A percentile compares a stretch with the other conserved stretches of the same genome.
Conservation (phyloP, 1,140 invertebrate species). For the Drosophila sechellia region DNA sequence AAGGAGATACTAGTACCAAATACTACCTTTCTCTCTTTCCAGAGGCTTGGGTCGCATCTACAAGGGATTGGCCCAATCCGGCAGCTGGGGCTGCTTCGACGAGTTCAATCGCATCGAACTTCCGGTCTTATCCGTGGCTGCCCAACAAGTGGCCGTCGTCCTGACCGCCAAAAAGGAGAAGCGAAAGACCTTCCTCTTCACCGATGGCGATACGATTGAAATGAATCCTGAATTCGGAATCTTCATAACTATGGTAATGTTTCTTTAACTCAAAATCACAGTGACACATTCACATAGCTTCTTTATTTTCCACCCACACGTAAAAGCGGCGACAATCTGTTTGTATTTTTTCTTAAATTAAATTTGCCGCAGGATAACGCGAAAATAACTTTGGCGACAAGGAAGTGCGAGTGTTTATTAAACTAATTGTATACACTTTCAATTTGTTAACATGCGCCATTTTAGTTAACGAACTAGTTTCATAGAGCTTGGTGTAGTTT, state of each 20-base stretch:
- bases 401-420: neutral
- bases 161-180: slow-evolving; percentile 96
- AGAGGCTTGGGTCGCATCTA: slow-evolving; percentile 95
- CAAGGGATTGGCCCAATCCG: slow-evolving; percentile 96
- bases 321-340: slow-evolving; percentile 1
- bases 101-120: slow-evolving; percentile 98
- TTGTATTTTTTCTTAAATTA: slow-evolving; percentile 7
- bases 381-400: neutral
- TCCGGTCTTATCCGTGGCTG: slow-evolving; percentile 97
- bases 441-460: neutral
- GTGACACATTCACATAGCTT: slow-evolving; percentile 1
- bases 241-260: slow-evolving; percentile 96
- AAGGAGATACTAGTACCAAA: too few relatives aligned
- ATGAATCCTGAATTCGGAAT: slow-evolving; percentile 98
- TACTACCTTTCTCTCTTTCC: slow-evolving; percentile 17
- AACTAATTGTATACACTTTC: slow-evolving; percentile 2
- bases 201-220: slow-evolving; percentile 96
- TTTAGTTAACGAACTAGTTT: neutral
- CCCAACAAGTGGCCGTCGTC: slow-evolving; percentile 98
- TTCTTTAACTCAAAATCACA: neutral
- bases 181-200: slow-evolving; percentile 95
- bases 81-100: slow-evolving; percentile 92
- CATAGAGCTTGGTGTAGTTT: too few relatives aligned
- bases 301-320: slow-evolving; percentile 12
- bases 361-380: neutral